Percentiles rank a stretch among this genome's conserved stretches.
Evolutionary conservation across 2,888 invertebrate genomes (phyloP).

Genomic region (Nymphalis c-album): DNA sequence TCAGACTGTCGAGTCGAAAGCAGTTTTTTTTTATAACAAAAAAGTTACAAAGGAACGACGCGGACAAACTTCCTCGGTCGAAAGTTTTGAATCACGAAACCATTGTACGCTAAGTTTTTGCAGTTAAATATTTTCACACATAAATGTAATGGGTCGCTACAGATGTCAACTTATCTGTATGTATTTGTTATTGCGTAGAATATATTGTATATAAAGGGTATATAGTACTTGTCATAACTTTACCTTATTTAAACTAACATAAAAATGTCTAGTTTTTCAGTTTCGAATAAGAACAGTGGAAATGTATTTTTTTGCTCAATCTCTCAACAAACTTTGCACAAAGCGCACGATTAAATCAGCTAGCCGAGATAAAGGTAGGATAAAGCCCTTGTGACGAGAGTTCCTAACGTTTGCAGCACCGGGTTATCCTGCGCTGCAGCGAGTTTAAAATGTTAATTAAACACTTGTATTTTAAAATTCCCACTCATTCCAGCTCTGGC

Average conservation of each 20-base stretch:
- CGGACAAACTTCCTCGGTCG: background rate
- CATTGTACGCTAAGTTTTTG: background rate
- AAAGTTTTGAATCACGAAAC: background rate
- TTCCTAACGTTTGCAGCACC: slow-evolving; percentile 5
- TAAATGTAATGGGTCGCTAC: background rate
- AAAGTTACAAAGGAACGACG: slow-evolving; percentile 20
- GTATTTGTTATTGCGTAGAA: no score
- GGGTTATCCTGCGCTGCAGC: slow-evolving; percentile 29
- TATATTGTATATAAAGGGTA: no score
- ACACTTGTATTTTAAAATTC: slow-evolving; percentile 25
- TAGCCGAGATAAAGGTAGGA: slow-evolving; percentile 16
- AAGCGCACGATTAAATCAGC: slow-evolving; percentile 24
- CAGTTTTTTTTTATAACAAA: slow-evolving; percentile 8
- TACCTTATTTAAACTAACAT: no score
- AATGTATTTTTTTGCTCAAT: background rate
- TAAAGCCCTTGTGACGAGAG: slow-evolving; percentile 23
- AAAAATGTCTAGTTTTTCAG: no score
- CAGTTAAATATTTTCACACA: background rate
- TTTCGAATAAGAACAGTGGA: background rate
- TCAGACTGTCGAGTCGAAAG: slow-evolving; percentile 25
- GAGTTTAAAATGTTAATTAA: slow-evolving; percentile 33
- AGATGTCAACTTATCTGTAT: no score
- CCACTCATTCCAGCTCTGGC: slow-evolving; percentile 18
- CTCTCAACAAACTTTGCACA: background rate
- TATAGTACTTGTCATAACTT: no score